Evolutionary conservation across 1,140 invertebrate genomes (phyloP).

Genomic region (Xylocopa sonorina): DNA sequence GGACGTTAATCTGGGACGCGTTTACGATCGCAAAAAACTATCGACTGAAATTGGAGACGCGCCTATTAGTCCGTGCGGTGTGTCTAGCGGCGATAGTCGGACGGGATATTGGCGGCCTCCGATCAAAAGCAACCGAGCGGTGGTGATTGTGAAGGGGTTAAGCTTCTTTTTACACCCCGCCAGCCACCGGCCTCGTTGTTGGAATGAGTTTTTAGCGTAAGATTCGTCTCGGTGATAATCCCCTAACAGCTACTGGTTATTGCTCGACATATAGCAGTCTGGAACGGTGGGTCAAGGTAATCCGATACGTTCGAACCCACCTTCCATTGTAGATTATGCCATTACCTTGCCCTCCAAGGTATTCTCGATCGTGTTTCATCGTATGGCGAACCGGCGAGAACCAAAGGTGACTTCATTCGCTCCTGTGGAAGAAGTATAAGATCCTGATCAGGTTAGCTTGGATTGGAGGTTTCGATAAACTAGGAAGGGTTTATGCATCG

Average conservation of each 20-base stretch:
- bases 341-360: conserved; percentile 35
- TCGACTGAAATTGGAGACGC: conserved; percentile 77
- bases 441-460: too few relatives aligned
- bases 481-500: background rate
- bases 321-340: conserved; percentile 45
- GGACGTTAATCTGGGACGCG: conserved; percentile 73
- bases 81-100: conserved; percentile 61
- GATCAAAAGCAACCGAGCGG: conserved; percentile 70
- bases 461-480: too few relatives aligned
- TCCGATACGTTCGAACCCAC: conserved; percentile 37
- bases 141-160: background rate
- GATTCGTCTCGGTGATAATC: conserved; percentile 79
- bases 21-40: conserved; percentile 79
- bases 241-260: conserved; percentile 75
- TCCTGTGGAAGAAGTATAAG: too few relatives aligned
- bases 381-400: background rate
- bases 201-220: conserved; percentile 74
- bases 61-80: conserved; percentile 58
- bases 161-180: conserved; percentile 6
- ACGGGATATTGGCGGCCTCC: conserved; percentile 70
- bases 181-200: conserved; percentile 41
- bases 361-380: conserved; percentile 33
- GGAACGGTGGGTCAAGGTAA: conserved; percentile 52
- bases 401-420: background rate
- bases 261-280: conserved; percentile 41